A percentile compares a stretch with the other conserved stretches of the same genome.
Evolutionary conservation across 2,797 vertebrate species (phyloP).

Genomic region (Mallotus villosus): DNA sequence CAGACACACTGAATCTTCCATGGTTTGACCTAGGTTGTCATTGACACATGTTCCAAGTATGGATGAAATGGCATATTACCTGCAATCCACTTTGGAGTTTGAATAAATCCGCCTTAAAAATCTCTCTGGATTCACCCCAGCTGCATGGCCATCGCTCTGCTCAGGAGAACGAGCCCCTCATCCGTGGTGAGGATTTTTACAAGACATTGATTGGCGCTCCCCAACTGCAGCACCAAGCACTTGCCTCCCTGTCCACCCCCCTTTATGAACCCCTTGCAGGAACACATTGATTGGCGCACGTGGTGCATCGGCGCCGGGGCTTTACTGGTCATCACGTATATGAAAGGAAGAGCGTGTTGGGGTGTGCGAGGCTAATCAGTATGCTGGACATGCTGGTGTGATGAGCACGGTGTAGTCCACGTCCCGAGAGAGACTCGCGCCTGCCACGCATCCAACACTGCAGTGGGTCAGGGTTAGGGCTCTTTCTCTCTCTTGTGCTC

Average conservation of each 20-base stretch:
- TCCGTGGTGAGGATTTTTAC: slow-evolving; percentile 32
- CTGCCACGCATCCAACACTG: background rate
- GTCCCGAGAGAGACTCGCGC: background rate
- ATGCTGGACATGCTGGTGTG: background rate
- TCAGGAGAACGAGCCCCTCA: slow-evolving; percentile 20
- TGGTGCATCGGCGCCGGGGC: background rate
- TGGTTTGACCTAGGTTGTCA: no score
- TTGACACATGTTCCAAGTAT: no score
- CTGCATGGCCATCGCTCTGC: no score
- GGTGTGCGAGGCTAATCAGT: background rate
- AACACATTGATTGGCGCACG: background rate
- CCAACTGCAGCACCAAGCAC: background rate
- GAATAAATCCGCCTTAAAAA: no score
- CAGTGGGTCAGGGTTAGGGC: background rate
- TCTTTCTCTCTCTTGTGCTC: background rate
- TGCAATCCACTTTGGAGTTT: no score
- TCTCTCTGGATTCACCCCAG: no score
- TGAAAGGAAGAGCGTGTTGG: background rate
- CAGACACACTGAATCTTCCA: no score
- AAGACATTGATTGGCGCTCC: background rate
- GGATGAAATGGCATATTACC: no score
- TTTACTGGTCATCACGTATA: background rate
- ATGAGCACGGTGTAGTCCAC: background rate
- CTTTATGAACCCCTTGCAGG: background rate
- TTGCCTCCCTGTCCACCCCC: background rate